These are phyloP conservation scores for Crenuchus spilurus DNA, from an alignment of 2,797 vertebrate species.

Conservation along the genomic window DNA sequence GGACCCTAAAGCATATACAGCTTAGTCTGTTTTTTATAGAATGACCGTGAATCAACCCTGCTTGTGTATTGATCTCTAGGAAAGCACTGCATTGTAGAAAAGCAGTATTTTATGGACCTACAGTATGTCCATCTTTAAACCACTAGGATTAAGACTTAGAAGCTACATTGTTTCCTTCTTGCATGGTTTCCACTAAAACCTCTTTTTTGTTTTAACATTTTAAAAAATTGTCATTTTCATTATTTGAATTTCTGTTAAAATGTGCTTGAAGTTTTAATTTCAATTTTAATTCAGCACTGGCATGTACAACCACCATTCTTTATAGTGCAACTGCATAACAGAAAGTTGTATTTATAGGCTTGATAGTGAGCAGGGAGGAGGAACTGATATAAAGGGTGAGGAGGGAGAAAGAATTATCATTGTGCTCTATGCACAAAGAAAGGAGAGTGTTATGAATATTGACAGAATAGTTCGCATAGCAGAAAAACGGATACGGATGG, in stretches of 20 bases:
- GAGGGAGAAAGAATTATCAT: background rate
- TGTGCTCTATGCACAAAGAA: constrained; percentile 3
- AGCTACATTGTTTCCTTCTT: background rate
- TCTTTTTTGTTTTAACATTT: no score
- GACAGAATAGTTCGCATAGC: constrained; percentile 20
- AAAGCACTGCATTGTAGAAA: background rate
- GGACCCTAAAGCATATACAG: background rate
- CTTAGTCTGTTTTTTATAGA: background rate
- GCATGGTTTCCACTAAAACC: background rate
- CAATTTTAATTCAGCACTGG: no score
- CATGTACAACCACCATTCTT: no score
- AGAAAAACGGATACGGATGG: constrained; percentile 31
- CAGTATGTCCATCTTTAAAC: no score
- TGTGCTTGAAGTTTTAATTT: no score
- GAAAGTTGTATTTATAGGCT: constrained; percentile 38
- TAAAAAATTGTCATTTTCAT: no score
- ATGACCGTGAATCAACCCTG: background rate
- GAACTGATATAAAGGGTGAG: background rate
- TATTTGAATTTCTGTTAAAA: no score
- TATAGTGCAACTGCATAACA: background rate
- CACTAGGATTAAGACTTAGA: no score
- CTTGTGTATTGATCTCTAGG: background rate
- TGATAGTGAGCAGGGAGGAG: constrained; percentile 21
- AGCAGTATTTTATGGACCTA: background rate
- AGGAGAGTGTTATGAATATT: constrained; percentile 31